Evolutionary conservation across 2,113 vertebrate genomes (phyloP).

Genomic region (Carlito syrichta): DNA sequence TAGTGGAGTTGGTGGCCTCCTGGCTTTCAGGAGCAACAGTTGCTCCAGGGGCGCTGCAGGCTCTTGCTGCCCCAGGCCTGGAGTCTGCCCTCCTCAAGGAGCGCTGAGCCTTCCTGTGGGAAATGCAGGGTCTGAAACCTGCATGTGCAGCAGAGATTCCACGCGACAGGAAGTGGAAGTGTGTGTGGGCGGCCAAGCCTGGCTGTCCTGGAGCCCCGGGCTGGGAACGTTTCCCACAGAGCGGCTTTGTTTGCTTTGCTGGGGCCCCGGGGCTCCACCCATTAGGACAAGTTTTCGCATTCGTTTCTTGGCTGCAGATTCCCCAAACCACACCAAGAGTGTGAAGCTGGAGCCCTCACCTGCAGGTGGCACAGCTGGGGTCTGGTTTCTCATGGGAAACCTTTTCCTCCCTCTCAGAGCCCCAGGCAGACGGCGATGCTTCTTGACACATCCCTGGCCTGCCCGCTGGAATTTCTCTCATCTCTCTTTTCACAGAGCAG

Average conservation of each 20-base stretch:
- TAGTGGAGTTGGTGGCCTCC: background rate
- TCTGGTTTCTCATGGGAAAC: constrained; percentile 67
- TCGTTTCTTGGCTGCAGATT: constrained; percentile 46
- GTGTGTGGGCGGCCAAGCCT: background rate
- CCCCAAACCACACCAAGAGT: background rate
- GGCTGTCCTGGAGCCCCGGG: background rate
- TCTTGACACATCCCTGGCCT: background rate
- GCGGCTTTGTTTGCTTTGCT: constrained; percentile 49
- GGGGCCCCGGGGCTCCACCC: background rate
- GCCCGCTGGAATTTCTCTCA: background rate
- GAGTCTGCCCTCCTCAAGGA: background rate
- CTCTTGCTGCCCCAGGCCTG: background rate
- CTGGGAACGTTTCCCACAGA: constrained; percentile 50
- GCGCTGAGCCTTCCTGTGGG: background rate
- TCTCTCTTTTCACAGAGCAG: background rate
- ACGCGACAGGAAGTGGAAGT: constrained; percentile 28
- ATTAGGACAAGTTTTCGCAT: constrained; percentile 41
- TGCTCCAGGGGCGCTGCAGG: accelerated
- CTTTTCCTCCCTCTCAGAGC: background rate
- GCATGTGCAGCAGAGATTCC: background rate
- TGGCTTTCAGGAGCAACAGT: background rate
- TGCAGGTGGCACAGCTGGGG: background rate
- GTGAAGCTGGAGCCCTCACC: background rate
- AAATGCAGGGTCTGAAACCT: background rate
- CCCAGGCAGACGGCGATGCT: background rate